Percentiles rank a stretch among this genome's conserved stretches.
These are phyloP conservation scores for Vombatus ursinus DNA, from an alignment of 2,113 vertebrate genomes.

Conservation along the genomic window DNA sequence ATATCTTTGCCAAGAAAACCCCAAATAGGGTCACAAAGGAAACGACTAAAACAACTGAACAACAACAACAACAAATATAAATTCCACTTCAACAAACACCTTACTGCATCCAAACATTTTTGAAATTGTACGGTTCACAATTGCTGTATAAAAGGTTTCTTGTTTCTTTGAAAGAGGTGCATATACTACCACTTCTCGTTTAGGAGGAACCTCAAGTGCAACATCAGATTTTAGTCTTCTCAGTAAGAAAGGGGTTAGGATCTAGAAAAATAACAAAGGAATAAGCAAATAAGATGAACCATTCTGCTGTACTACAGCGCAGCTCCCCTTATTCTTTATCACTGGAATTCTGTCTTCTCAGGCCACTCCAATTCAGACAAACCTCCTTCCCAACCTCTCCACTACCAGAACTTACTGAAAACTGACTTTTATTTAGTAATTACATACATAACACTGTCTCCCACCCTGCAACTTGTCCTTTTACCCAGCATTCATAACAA, in stretches of 20 bases:
- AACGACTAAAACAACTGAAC: background rate
- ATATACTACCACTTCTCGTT: conserved; percentile 97
- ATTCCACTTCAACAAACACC: conserved; percentile 80
- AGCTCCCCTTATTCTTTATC: no score
- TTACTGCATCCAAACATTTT: conserved; percentile 90
- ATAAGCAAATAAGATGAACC: conserved; percentile 17
- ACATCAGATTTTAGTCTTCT: conserved; percentile 96
- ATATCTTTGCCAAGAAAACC: background rate
- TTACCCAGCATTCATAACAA: background rate
- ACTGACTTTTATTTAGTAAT: background rate
- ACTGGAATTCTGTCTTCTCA: conserved; percentile 11
- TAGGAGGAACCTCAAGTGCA: conserved; percentile 95
- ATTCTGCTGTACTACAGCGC: background rate
- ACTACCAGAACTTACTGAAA: background rate
- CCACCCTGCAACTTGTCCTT: background rate
- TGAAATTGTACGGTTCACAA: conserved; percentile 92
- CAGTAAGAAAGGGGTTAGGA: conserved; percentile 96
- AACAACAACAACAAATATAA: background rate
- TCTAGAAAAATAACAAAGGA: conserved; percentile 83
- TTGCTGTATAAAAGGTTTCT: conserved; percentile 93
- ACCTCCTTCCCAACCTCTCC: background rate
- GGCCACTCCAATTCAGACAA: background rate
- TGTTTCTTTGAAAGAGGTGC: conserved; percentile 94
- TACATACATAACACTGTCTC: background rate
- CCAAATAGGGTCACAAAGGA: background rate